Evolutionary conservation across 1,140 invertebrate genomes (phyloP).

Genomic region (Diachasmimorpha longicaudata): DNA sequence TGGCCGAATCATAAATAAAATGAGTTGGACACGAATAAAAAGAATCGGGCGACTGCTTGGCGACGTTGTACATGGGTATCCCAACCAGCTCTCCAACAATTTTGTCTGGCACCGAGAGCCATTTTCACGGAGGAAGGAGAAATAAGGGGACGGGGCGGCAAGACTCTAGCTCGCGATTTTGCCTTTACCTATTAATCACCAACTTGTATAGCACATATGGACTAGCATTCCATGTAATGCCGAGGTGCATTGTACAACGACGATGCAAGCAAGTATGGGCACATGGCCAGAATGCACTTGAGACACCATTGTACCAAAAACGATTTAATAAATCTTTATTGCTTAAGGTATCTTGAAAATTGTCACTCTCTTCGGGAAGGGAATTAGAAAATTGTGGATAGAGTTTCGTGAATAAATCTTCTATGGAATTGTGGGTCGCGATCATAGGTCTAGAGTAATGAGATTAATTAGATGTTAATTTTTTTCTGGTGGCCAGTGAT

Average conservation of each 20-base stretch:
- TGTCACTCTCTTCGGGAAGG: background rate
- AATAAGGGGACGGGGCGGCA: background rate
- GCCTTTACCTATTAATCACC: slow-evolving; percentile 8
- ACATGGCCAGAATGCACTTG: background rate
- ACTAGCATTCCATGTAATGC: background rate
- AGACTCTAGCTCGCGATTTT: background rate
- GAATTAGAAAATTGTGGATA: background rate
- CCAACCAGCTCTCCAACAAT: slow-evolving; percentile 4
- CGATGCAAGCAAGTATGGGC: background rate
- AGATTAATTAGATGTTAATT: no score
- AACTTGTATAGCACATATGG: background rate
- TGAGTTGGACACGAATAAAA: slow-evolving; percentile 10
- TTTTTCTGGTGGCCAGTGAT: no score
- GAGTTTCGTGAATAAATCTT: background rate
- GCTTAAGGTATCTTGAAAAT: background rate
- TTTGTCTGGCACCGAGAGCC: background rate
- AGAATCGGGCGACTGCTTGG: slow-evolving; percentile 18
- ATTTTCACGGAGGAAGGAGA: background rate
- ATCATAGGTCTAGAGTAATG: no score
- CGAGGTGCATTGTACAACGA: background rate
- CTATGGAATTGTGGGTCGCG: no score
- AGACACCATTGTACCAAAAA: background rate
- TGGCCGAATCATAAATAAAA: slow-evolving; percentile 23
- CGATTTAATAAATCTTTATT: background rate
- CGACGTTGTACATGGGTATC: background rate